phyloP scores from a whole-genome alignment of 2,797 vertebrate species.

The Trachurus trachurus region DNA sequence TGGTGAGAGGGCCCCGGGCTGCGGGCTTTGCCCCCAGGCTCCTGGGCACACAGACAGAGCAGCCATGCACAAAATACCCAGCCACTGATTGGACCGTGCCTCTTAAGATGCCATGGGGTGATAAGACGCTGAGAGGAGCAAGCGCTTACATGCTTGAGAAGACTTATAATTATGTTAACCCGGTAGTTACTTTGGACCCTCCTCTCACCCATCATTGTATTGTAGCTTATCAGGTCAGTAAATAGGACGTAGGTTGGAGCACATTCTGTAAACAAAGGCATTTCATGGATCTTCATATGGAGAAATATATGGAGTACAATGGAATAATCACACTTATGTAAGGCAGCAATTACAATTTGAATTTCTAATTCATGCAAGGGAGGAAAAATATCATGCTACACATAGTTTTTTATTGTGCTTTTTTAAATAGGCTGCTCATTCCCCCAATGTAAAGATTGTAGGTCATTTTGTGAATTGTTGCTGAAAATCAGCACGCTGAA shows the following conservation, averaged over 20 bases:
- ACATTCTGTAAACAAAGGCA: neutral
- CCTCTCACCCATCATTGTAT: neutral
- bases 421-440: neutral
- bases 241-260: conserved; percentile 8
- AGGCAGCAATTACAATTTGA: neutral
- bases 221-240: conserved; percentile 33
- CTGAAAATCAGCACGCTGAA: neutral
- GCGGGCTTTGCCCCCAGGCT: conserved; percentile 44
- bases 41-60: conserved; percentile 61
- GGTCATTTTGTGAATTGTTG: conserved; percentile 13
- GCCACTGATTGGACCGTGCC: conserved; percentile 62
- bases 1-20: conserved; percentile 66
- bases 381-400: neutral
- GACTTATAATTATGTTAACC: conserved; percentile 58
- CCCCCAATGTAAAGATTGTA: neutral
- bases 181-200: conserved; percentile 36
- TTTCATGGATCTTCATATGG: neutral
- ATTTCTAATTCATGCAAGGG: conserved; percentile 18
- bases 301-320: neutral
- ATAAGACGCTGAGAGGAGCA: conserved; percentile 56
- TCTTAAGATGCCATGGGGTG: conserved; percentile 55
- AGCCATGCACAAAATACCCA: conserved; percentile 71
- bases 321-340: neutral
- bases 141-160: conserved; percentile 63
- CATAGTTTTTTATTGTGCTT: no score